A percentile compares a stretch with the other conserved stretches of the same genome.
Conservation (phyloP, 2,888 invertebrate species). For the Rhaphigaster nebulosa region DNA sequence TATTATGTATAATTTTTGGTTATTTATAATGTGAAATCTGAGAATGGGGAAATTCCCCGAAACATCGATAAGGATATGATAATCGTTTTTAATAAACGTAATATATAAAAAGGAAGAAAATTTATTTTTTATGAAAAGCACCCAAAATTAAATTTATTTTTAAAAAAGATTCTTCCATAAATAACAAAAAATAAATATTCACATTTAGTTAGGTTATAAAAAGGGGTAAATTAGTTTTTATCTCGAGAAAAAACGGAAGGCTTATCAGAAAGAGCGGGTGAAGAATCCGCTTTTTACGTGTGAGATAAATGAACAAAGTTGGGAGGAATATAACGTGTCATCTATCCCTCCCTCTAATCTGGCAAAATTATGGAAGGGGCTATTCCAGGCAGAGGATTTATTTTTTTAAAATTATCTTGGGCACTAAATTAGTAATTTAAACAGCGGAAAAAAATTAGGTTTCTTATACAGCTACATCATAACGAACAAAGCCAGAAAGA, state of each 20-base stretch:
- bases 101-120: too few relatives aligned
- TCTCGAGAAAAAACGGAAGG: not conserved
- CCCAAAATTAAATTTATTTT: too few relatives aligned
- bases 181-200: not conserved
- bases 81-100: too few relatives aligned
- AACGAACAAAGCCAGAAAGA: too few relatives aligned
- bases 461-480: not conserved
- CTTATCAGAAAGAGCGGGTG: not conserved
- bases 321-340: not conserved
- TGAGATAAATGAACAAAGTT: not conserved
- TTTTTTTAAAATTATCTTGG: not conserved
- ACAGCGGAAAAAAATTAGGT: not conserved
- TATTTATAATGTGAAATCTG: too few relatives aligned
- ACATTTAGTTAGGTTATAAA: not conserved
- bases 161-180: too few relatives aligned
- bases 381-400: not conserved
- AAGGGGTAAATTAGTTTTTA: not conserved
- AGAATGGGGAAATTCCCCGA: too few relatives aligned
- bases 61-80: too few relatives aligned
- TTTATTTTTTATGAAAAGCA: too few relatives aligned
- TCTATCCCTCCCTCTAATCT: not conserved
- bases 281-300: slow-evolving; percentile 7
- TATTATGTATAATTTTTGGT: too few relatives aligned
- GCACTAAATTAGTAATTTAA: not conserved
- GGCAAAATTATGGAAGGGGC: not conserved